A percentile compares a stretch with the other conserved stretches of the same genome.
Conservation (phyloP, 2,888 invertebrate genomes). For the Hipparchia sbordonii region DNA sequence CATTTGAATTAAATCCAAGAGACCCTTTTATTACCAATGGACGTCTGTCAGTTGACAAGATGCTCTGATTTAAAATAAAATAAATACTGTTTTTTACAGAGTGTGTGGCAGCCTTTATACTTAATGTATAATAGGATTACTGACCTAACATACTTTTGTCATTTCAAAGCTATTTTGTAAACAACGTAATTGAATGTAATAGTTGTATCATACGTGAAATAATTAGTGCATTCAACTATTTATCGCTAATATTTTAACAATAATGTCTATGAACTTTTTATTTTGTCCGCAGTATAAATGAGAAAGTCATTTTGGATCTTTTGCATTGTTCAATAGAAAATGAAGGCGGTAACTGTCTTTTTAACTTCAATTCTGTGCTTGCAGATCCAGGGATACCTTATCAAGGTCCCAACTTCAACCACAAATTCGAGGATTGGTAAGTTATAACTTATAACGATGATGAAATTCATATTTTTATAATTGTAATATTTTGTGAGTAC, state of each 20-base stretch:
- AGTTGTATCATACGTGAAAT: constrained; percentile 39
- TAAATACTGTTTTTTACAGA: no score
- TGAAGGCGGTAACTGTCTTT: constrained; percentile 61
- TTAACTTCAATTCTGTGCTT: constrained; percentile 46
- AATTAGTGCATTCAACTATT: constrained; percentile 60
- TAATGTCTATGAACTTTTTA: constrained; percentile 51
- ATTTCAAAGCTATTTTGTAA: constrained; percentile 31
- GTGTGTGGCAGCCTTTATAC: background rate
- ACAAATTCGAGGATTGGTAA: constrained; percentile 44
- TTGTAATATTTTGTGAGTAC: no score
- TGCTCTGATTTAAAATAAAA: no score
- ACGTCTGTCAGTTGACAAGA: no score
- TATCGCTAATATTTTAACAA: constrained; percentile 46
- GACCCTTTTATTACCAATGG: no score
- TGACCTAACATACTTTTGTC: constrained; percentile 51
- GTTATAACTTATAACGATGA: background rate
- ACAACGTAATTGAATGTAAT: constrained; percentile 28
- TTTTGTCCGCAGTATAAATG: constrained; percentile 39
- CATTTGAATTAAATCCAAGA: no score
- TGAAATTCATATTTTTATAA: constrained; percentile 17
- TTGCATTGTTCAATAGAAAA: constrained; percentile 45
- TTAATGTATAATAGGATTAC: constrained; percentile 39
- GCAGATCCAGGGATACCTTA: constrained; percentile 57
- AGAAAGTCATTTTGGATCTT: constrained; percentile 6
- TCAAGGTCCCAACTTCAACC: constrained; percentile 60